Conservation (phyloP, 1,140 invertebrate species). For the Sitodiplosis mosellana region DNA sequence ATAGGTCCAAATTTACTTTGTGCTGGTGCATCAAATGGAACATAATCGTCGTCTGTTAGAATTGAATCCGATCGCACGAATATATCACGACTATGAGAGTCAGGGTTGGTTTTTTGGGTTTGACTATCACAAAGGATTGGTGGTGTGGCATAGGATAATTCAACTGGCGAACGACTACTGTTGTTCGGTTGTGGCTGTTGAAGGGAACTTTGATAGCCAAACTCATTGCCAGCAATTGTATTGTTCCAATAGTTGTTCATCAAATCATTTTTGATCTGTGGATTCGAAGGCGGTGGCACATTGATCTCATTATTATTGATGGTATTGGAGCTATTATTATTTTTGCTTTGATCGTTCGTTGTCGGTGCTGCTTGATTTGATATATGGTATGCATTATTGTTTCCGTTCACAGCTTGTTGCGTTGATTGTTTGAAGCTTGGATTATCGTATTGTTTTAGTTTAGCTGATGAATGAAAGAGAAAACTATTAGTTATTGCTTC, state of each 20-base stretch:
- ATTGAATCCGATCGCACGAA: slow-evolving; percentile 43
- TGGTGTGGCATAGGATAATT: too few species aligned
- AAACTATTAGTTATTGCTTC: not conserved
- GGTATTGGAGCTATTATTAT: not conserved
- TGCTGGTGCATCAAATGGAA: slow-evolving; percentile 52
- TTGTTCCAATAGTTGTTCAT: too few species aligned
- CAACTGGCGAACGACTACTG: too few species aligned
- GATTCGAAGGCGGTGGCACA: too few species aligned
- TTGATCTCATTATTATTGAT: not conserved
- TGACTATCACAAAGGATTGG: too few species aligned
- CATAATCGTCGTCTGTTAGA: slow-evolving; percentile 47
- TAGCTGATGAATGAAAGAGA: not conserved
- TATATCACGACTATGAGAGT: slow-evolving; percentile 23
- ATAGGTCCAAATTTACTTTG: slow-evolving; percentile 65
- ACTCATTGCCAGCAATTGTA: too few species aligned
- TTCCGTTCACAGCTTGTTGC: not conserved
- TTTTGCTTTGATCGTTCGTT: too few species aligned
- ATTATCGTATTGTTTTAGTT: too few species aligned
- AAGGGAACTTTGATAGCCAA: too few species aligned
- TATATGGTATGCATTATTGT: not conserved
- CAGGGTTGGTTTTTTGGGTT: not conserved
- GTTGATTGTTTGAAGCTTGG: not conserved
- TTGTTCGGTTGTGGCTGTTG: too few species aligned
- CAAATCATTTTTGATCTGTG: too few species aligned
- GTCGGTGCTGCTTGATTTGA: not conserved